Evolutionary conservation across 2,797 vertebrate species (phyloP), one percentile per base, ranked within the genome.

Genomic region (Babyrousa celebensis): DNA sequence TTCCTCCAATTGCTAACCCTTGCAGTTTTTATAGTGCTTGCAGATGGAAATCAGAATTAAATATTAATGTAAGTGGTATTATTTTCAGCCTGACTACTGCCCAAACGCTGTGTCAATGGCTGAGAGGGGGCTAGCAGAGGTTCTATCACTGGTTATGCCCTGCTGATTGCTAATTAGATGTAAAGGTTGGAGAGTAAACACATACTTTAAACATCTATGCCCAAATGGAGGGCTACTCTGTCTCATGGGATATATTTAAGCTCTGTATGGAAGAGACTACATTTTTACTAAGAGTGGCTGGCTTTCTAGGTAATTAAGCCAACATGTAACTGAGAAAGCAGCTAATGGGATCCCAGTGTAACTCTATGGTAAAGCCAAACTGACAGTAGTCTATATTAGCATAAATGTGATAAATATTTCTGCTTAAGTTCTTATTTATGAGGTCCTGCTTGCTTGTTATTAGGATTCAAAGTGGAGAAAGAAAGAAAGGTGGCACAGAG

Each of bases 41-140:
- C 86, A 98, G 96, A 98, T 97, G 95, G 89, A 98, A 97, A 97
- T 95, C 82, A 97, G 95, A 98, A 98, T 97, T 98, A 98, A 98
- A 97, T 92, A 92, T 97, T 98, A 97, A 97, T 89, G 91, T 23
- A 92, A 85, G 88, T 97, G 94, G 43, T 96, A 98, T 98, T 97
- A 94, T 97, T 97, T 95, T 89, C 95, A 96, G 32, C 65, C 63
- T 97, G 93, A 96, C 84, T 88, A 75, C 27, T 95, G 32, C 84
- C 88, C 89, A 96, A 96, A n/a, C 16, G 58, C 63, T 90, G 54
- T 86, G 36, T 43, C 58, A 93, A 3, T 89, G 80, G 25, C 0
- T 1, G 91, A 96, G 70, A 72, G 27, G 67, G 90, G 92, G 27
- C 95, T 98, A 98, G 54, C 82, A 95, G 85, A 96, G 62, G 21